Evolutionary conservation across 2,888 invertebrate species (phyloP).

Genomic region (Metalampra italica): DNA sequence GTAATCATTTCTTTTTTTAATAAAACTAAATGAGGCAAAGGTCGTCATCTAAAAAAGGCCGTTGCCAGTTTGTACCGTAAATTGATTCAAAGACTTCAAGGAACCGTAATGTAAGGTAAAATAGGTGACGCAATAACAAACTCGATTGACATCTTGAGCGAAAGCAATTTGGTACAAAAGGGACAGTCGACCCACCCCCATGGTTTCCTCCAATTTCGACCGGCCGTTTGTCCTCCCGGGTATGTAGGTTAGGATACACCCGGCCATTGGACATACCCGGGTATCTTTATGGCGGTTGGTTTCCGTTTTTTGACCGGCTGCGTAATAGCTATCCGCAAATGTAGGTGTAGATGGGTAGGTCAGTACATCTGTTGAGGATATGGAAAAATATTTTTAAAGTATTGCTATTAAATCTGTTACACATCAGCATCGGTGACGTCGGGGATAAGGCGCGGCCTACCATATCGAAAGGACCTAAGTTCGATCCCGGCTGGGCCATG

Average conservation of each 20-base stretch:
- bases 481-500: too few species aligned
- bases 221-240: not conserved
- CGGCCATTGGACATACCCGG: slow-evolving; percentile 1
- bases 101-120: not conserved
- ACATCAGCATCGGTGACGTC: too few species aligned
- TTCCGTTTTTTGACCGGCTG: not conserved
- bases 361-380: not conserved
- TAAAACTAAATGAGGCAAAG: too few species aligned
- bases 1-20: too few species aligned
- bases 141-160: not conserved
- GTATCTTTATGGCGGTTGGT: slow-evolving; percentile 1
- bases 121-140: not conserved
- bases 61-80: too few species aligned
- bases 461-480: too few species aligned
- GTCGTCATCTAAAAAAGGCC: too few species aligned
- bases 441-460: too few species aligned
- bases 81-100: too few species aligned
- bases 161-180: not conserved
- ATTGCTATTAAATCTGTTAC: too few species aligned
- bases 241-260: not conserved
- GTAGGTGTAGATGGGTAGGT: not conserved
- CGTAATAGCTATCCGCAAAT: not conserved
- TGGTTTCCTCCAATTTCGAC: not conserved
- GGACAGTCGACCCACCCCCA: not conserved
- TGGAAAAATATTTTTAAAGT: not conserved